Percentiles rank a stretch among this genome's conserved stretches.
Evolutionary conservation across 2,797 vertebrate genomes (phyloP).

Genomic region (Strix occidentalis): DNA sequence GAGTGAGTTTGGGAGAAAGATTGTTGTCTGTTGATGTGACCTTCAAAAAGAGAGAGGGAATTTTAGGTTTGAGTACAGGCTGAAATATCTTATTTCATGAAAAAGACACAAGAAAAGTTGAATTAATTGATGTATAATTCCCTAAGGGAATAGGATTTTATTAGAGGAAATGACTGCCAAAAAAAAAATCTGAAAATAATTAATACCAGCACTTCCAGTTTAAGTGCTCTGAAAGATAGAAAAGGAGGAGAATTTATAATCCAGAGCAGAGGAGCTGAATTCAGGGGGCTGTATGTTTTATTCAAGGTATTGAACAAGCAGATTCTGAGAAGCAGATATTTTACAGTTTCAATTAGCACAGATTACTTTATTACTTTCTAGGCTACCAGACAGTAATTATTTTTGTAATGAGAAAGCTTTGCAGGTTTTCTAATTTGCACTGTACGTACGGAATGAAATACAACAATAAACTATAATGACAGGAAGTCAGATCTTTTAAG

Average conservation of each 20-base stretch:
- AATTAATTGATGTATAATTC: slow-evolving; percentile 15
- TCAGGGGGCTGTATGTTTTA: not conserved
- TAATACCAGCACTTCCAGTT: slow-evolving; percentile 39
- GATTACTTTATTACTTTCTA: slow-evolving; percentile 64
- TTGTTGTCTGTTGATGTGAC: not conserved
- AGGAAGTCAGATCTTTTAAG: slow-evolving; percentile 11
- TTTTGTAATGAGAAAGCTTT: slow-evolving; percentile 36
- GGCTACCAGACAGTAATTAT: slow-evolving; percentile 60
- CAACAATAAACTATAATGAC: slow-evolving; percentile 42
- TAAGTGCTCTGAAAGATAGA: slow-evolving; percentile 9
- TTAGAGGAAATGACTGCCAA: slow-evolving; percentile 56
- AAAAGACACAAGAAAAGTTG: slow-evolving; percentile 1
- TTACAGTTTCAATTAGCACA: slow-evolving; percentile 71
- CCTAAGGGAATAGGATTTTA: slow-evolving; percentile 53
- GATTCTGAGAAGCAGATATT: slow-evolving; percentile 50
- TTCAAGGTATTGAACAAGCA: slow-evolving; percentile 42
- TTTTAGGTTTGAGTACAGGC: not conserved
- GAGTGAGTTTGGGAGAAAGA: not conserved
- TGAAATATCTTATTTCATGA: not conserved
- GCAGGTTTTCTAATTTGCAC: slow-evolving; percentile 54
- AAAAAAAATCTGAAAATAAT: slow-evolving; percentile 55
- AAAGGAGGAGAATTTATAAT: slow-evolving; percentile 46
- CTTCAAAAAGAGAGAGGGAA: not conserved
- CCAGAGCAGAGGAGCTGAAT: not conserved
- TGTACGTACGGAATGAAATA: slow-evolving; percentile 24